phyloP scores from a whole-genome alignment of 2,113 vertebrate species.

The Melanerpes formicivorus region DNA sequence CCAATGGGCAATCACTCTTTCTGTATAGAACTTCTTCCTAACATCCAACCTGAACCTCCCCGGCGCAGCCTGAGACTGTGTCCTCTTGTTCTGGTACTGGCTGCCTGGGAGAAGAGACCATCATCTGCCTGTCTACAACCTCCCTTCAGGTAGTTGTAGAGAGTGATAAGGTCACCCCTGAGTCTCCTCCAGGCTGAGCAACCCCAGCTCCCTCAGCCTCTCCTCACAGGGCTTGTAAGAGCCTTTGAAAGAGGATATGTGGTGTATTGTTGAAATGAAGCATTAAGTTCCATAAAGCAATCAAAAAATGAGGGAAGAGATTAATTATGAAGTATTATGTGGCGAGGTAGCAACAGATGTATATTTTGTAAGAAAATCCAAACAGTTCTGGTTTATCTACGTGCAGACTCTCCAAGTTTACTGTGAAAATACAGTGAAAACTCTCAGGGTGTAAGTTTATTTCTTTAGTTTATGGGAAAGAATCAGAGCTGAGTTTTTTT shows the following conservation, averaged over 20 bases:
- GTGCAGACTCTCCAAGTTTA: conserved; percentile 30
- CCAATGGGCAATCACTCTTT: too few relatives aligned
- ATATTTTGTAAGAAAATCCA: conserved; percentile 8
- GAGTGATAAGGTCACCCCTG: too few relatives aligned
- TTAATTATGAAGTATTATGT: conserved; percentile 7
- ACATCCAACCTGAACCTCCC: too few relatives aligned
- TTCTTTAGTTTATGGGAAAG: conserved; percentile 74
- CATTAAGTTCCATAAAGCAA: neutral
- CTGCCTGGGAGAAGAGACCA: too few relatives aligned
- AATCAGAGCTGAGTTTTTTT: conserved; percentile 54
- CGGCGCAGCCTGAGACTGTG: too few relatives aligned
- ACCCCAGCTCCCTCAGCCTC: too few relatives aligned
- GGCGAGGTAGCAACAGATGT: conserved; percentile 32
- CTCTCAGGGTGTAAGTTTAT: conserved; percentile 60
- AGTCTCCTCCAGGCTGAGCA: too few relatives aligned
- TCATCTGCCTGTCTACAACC: too few relatives aligned
- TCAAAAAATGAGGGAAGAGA: neutral
- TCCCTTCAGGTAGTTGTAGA: too few relatives aligned
- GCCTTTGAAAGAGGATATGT: neutral
- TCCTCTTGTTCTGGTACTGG: too few relatives aligned
- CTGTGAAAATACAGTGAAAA: conserved; percentile 65
- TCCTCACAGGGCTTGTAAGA: too few relatives aligned
- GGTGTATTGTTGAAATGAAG: neutral
- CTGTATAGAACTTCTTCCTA: too few relatives aligned
- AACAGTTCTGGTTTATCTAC: conserved; percentile 27